phyloP scores from a whole-genome alignment of 2,888 invertebrate species.

The Entomobrya proxima region DNA sequence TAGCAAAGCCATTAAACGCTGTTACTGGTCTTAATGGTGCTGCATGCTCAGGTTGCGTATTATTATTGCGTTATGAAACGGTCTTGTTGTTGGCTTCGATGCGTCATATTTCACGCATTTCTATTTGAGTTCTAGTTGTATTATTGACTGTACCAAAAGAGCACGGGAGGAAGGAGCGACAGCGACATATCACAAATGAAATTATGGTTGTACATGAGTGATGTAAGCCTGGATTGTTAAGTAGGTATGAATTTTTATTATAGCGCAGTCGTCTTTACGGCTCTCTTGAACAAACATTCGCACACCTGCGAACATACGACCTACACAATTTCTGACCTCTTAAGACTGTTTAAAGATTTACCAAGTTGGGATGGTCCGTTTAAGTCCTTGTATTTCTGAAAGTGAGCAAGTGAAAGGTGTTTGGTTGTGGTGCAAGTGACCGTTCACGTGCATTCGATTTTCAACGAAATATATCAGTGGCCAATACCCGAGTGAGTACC shows the following conservation, averaged over 20 bases:
- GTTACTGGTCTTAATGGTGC: too few relatives aligned
- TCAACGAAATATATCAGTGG: not conserved
- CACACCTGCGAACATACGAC: not conserved
- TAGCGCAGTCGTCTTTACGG: not conserved
- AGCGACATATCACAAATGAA: not conserved
- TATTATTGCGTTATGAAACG: too few relatives aligned
- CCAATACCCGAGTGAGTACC: not conserved
- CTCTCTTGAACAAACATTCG: not conserved
- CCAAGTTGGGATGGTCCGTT: not conserved
- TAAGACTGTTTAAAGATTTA: not conserved
- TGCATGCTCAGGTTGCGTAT: too few relatives aligned
- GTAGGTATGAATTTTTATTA: not conserved
- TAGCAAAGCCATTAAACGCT: constrained; percentile 26
- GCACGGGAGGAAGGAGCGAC: constrained; percentile 24
- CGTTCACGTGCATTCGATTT: not conserved
- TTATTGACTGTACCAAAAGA: not conserved
- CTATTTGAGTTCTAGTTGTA: constrained; percentile 41
- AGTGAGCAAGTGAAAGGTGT: not conserved
- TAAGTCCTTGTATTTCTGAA: not conserved
- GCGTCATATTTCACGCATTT: constrained; percentile 67
- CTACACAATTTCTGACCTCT: constrained; percentile 13
- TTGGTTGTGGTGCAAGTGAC: not conserved
- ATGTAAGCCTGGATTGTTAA: not conserved
- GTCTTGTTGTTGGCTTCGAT: constrained; percentile 12
- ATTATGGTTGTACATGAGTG: too few relatives aligned